Evolutionary conservation across 2,113 vertebrate genomes (phyloP).

Genomic region (Dasyprocta punctata): DNA sequence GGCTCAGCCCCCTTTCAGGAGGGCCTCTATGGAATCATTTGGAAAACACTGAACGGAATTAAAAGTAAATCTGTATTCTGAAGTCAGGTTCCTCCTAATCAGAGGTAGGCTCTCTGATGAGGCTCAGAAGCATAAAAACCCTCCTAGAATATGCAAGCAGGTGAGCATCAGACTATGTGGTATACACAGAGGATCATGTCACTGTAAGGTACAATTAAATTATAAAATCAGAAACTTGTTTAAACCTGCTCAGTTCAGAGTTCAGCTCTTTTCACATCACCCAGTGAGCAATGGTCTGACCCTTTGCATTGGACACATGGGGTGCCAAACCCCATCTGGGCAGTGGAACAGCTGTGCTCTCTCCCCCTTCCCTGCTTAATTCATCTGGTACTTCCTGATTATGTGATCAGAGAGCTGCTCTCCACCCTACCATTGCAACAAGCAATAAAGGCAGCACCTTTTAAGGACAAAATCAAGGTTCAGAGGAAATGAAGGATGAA

Average conservation of each 20-base stretch:
- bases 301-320: neutral
- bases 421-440: neutral
- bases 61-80: neutral
- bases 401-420: conserved; percentile 22
- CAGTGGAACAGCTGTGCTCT: neutral
- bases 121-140: neutral
- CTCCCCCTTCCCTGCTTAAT: neutral
- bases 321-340: neutral
- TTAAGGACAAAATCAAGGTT: conserved; percentile 53
- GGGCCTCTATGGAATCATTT: neutral
- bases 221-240: neutral
- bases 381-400: conserved; percentile 38
- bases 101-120: neutral
- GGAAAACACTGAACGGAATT: neutral
- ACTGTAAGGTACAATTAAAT: neutral
- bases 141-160: neutral
- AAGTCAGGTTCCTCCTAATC: neutral
- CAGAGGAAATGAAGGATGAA: conserved; percentile 11
- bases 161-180: neutral
- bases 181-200: neutral
- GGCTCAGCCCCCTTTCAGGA: neutral
- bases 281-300: neutral
- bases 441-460: conserved; percentile 47
- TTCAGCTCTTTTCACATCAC: neutral
- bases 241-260: neutral